Base-by-base conservation (phyloP, 2,888 invertebrate genomes). In the Ectobius pallidus region DNA sequence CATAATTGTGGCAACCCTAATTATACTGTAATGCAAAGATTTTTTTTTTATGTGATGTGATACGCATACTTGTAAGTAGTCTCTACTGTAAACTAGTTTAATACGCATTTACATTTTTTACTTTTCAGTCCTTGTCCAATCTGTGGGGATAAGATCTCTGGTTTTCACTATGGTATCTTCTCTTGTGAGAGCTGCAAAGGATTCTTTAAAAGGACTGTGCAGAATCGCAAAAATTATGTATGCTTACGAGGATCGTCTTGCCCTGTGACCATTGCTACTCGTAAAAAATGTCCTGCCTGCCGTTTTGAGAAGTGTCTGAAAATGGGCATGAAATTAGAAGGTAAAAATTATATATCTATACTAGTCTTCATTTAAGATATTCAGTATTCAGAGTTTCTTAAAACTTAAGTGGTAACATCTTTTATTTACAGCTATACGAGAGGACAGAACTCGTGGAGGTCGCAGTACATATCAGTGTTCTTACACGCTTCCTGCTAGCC, bases 111-210 rank as follows among this genome's bases (percentile, higher is more conserved):
- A n/a, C 14, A 62, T 30, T 65, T 32, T 61, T 58, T 75, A 73
- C 75, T 80, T 34, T 82, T 6, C 82, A 95, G 96, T 78, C 96
- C 96, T 0, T 97, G 97, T 81, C 96, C 97, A 16, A 96, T 97
- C 71, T 97, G 97, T 83, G 96, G 95, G 2, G 97, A 97, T 84
- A 95, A 96, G 82, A 96, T 96, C 81, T 95, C 95, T 78, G 96
- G 98, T 32, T 98, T 97, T 85, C 98, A 98, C 84, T 98, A 98
- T 83, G 98, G 98, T 14, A 97, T 97, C 79, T 97, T 97, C 85
- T 97, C 96, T 14, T 98, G 98, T 85, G 98, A 98, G 82, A 96
- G 96, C 22, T 98, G 98, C 84, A 98, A 98, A 84, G 97, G 97
- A 1, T 98, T 98, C 86, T 98, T 98, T 86, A 98, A 98, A 84